Conservation (phyloP, 2,797 vertebrate genomes). For the Gymnoscopelus microlampas region DNA sequence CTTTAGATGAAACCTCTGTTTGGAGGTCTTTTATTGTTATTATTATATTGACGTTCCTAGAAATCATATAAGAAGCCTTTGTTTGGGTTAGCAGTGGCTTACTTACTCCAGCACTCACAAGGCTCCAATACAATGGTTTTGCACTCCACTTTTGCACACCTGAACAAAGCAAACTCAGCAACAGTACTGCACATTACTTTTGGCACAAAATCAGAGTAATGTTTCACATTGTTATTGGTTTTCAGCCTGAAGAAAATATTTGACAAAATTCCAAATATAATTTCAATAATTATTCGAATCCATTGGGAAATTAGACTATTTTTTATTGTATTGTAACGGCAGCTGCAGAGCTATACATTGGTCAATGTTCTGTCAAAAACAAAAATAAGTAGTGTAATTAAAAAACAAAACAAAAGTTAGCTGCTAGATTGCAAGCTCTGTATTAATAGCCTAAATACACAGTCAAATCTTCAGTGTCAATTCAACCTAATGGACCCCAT, state of each 20-base stretch:
- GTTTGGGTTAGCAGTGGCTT: no score
- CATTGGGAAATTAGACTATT: slow-evolving; percentile 54
- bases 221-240: slow-evolving; percentile 17
- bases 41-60: no score
- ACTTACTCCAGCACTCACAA: no score
- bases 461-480: no score
- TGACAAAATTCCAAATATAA: slow-evolving; percentile 30
- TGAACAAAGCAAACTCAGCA: no score
- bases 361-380: slow-evolving; percentile 20
- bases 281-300: slow-evolving; percentile 41
- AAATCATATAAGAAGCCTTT: no score
- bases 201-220: slow-evolving; percentile 5
- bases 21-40: no score
- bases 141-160: no score
- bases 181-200: background rate
- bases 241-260: slow-evolving; percentile 20
- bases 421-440: slow-evolving; percentile 3
- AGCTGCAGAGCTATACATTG: slow-evolving; percentile 20
- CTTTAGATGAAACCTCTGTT: no score
- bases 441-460: slow-evolving; percentile 39
- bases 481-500: no score
- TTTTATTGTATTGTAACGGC: slow-evolving; percentile 43
- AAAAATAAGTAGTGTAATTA: slow-evolving; percentile 30
- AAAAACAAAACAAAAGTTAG: slow-evolving; percentile 29
- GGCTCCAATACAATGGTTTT: no score